Evolutionary conservation across 1,140 invertebrate genomes (phyloP).

Genomic region (Agrilus planipennis): DNA sequence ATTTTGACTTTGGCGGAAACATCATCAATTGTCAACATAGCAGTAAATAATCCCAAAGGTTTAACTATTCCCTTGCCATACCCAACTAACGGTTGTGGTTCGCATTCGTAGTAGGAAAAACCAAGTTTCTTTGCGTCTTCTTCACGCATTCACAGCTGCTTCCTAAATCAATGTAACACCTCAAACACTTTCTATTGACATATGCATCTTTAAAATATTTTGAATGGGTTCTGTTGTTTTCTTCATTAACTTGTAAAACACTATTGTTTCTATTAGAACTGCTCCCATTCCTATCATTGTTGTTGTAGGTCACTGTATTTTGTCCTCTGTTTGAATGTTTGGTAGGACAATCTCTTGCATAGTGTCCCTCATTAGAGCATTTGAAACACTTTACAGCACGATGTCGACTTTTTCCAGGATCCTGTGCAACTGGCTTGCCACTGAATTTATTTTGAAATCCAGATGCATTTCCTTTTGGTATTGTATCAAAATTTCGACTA

Average conservation of each 20-base stretch:
- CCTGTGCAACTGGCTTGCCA: too few species aligned
- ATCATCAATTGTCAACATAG: too few species aligned
- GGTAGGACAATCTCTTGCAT: not conserved
- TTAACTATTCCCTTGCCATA: not conserved
- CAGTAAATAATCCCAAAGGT: slow-evolving; percentile 4
- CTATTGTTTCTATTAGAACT: not conserved
- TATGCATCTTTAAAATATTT: slow-evolving; percentile 1
- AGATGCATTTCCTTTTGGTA: too few species aligned
- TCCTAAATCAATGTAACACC: not conserved
- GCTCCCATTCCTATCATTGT: too few species aligned
- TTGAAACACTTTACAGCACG: not conserved
- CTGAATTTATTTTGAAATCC: too few species aligned
- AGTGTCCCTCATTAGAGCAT: not conserved
- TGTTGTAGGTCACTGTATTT: too few species aligned
- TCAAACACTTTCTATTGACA: not conserved
- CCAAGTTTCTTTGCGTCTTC: not conserved
- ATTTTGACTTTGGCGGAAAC: too few species aligned
- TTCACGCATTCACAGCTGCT: slow-evolving; percentile 1
- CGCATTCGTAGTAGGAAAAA: not conserved
- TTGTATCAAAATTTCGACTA: too few species aligned
- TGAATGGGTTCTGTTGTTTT: not conserved
- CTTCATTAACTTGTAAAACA: not conserved
- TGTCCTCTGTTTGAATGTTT: too few species aligned
- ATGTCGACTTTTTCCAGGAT: too few species aligned
- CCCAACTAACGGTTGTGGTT: not conserved